Conservation (phyloP, 2,797 vertebrate genomes). For the Anguilla anguilla region DNA sequence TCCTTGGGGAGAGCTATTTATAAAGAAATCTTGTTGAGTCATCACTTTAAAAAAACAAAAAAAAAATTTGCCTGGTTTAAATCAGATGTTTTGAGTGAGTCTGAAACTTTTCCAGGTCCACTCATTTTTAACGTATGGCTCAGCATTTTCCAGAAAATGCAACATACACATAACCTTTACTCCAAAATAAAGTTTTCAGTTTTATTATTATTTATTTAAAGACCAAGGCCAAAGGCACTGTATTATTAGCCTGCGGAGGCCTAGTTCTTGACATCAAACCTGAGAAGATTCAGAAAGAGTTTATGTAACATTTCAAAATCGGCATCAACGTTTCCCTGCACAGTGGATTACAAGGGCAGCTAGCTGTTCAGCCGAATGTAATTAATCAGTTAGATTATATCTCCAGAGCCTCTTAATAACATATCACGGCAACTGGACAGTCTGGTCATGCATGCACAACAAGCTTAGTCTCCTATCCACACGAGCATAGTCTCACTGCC, state of each 20-base stretch:
- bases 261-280: neutral
- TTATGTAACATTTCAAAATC: neutral
- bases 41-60: neutral
- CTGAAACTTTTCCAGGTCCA: neutral
- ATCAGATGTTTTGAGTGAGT: neutral
- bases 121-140: neutral
- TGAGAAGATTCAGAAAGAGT: neutral
- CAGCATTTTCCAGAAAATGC: neutral
- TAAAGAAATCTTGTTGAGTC: conserved; percentile 17
- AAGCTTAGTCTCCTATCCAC: neutral
- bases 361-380: neutral
- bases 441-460: neutral
- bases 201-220: neutral
- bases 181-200: neutral
- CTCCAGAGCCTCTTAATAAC: no score
- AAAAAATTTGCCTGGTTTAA: neutral
- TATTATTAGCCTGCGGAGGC: neutral
- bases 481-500: neutral
- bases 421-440: no score
- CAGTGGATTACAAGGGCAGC: neutral
- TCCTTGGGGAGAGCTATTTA: conserved; percentile 8
- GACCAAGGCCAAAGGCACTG: neutral
- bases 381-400: neutral
- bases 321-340: neutral
- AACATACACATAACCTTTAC: neutral